Conservation (phyloP, 2,113 vertebrate species). For the Phocoena sinus region DNA sequence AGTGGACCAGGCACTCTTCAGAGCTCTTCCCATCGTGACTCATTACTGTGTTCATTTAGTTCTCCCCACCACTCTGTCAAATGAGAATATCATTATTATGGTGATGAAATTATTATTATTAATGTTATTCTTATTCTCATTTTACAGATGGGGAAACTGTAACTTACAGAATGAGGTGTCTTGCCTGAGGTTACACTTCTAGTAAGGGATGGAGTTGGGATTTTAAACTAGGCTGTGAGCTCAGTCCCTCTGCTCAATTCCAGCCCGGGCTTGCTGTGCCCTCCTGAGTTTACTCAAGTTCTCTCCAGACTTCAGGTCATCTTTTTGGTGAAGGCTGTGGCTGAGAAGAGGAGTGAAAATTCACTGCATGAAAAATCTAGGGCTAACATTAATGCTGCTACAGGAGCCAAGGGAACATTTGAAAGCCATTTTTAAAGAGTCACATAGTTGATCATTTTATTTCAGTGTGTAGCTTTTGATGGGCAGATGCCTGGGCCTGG, state of each 20-base stretch:
- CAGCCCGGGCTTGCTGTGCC: accelerated
- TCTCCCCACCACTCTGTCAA: background rate
- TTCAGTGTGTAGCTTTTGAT: background rate
- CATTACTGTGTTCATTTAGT: background rate
- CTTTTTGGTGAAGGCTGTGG: background rate
- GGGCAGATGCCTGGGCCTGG: background rate
- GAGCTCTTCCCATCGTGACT: background rate
- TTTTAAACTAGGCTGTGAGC: background rate
- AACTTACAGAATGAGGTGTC: background rate
- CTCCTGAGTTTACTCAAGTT: no score
- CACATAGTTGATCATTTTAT: background rate
- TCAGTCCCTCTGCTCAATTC: background rate
- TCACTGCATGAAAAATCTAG: background rate
- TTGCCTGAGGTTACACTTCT: background rate
- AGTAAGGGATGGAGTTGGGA: background rate
- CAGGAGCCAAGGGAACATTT: background rate
- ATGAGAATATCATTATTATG: background rate
- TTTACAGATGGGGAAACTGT: background rate
- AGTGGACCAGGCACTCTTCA: background rate
- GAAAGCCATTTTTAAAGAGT: background rate
- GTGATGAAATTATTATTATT: background rate
- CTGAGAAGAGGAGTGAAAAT: background rate
- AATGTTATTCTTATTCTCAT: background rate
- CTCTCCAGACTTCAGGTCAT: background rate
- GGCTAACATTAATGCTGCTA: background rate